Evolutionary conservation across 2,797 vertebrate genomes (phyloP), one percentile per base, ranked within the genome.

Genomic region (Pyrocephalus nanus): DNA sequence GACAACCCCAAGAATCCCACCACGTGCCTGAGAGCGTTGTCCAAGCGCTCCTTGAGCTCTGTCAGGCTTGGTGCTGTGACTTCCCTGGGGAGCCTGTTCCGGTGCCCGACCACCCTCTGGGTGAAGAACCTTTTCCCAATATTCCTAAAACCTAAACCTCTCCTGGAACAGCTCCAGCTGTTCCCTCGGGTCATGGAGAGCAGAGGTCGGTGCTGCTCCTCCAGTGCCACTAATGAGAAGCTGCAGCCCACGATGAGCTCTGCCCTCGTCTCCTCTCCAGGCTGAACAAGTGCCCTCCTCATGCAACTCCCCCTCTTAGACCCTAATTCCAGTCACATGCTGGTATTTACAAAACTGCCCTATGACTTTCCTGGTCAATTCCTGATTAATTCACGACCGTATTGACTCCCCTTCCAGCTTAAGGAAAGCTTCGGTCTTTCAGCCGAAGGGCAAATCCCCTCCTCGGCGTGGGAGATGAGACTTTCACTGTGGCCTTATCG

Each of bases 401-500:
- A 34, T 10, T 9, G 13, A 47, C 48, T 58, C n/a, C 3, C 17
- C 34, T 27, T 50, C n/a, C 48, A 65, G 30, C 11, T 36, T 13
- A 30, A 60, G 13, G 9, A 23, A 55, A 38, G n/a, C 29, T 26
- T 11, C 0, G 1, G 3, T 36, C 27, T 62, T 70, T 38, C 15
- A 4, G 3, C 34, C 0, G 3, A 51, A 51, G 27, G 4, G n/a
- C 3, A 0, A 54, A 30, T 25, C 6, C 17, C 32, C 9, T n/a
- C 13, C 38, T 13, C 25, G 43, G 42, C 27, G 19, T 0, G 0
- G 32, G 38, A 11, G 3, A 27, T 0, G 4, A 61, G 54, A 9
- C 32, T 58, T 60, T 34, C 6, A 6, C 11, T 15, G 60, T 0
- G 26, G 20, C 54, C 23, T 72, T 12, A 1, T 3, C 13, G 32